phyloP scores from a whole-genome alignment of 37 sponge, comb jelly and placozoan species.

The Beroe ovata region DNA sequence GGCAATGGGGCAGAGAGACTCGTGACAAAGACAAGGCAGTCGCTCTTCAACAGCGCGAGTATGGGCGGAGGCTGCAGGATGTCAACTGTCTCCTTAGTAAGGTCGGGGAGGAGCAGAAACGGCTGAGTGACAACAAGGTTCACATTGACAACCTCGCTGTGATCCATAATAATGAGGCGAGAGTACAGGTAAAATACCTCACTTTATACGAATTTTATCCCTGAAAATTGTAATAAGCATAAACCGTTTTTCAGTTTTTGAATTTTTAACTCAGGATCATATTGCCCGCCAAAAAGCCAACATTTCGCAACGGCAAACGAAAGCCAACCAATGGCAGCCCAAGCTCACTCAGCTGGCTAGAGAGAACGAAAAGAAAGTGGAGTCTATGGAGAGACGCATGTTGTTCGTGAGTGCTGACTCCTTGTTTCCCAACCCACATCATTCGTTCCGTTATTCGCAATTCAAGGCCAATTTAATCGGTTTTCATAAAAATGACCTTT shows the following conservation, averaged over 20 bases:
- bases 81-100: slow-evolving; percentile 26
- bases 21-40: not conserved
- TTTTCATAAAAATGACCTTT: no score
- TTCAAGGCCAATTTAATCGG: no score
- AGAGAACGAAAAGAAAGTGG: slow-evolving; percentile 19
- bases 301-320: slow-evolving; percentile 27
- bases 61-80: slow-evolving; percentile 26
- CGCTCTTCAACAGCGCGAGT: slow-evolving; percentile 73
- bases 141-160: slow-evolving; percentile 9
- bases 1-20: not conserved
- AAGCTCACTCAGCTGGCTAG: slow-evolving; percentile 22
- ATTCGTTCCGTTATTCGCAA: no score
- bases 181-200: slow-evolving; percentile 9
- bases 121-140: slow-evolving; percentile 11
- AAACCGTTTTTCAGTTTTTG: no score
- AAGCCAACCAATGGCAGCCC: slow-evolving; percentile 49
- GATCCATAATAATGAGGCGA: not conserved
- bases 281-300: not conserved
- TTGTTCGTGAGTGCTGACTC: slow-evolving; percentile 11
- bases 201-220: no score
- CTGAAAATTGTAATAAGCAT: no score
- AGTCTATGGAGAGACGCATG: slow-evolving; percentile 3
- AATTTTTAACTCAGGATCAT: slow-evolving; percentile 20
- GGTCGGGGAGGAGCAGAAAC: slow-evolving; percentile 21
- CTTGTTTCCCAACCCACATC: no score